Conservation (phyloP, 2,113 vertebrate genomes). For the Anas platyrhynchos region DNA sequence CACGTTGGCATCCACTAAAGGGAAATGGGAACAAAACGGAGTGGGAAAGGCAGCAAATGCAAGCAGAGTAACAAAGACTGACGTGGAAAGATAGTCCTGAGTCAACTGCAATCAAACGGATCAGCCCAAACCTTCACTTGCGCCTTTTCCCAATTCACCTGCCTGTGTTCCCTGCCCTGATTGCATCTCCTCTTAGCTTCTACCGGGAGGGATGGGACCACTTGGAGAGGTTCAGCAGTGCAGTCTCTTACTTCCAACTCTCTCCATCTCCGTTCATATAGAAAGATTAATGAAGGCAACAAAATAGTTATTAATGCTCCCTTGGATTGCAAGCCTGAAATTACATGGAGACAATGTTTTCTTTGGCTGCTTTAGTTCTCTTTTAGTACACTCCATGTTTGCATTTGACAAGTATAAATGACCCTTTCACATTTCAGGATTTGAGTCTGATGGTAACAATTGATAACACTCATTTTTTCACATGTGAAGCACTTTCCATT, state of each 20-base stretch:
- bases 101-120: neutral
- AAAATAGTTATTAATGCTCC: neutral
- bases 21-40: neutral
- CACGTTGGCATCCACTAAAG: neutral
- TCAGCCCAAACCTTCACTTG: neutral
- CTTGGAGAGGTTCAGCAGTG: neutral
- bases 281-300: slow-evolving; percentile 5
- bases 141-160: neutral
- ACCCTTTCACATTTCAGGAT: slow-evolving; percentile 38
- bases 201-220: neutral
- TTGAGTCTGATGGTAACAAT: neutral
- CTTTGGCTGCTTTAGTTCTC: neutral
- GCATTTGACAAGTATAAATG: slow-evolving; percentile 5
- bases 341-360: neutral
- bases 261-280: neutral
- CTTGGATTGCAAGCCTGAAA: neutral
- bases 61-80: neutral
- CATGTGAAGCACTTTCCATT: slow-evolving; percentile 17
- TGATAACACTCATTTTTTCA: slow-evolving; percentile 34
- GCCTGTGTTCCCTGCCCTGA: neutral
- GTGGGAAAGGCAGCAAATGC: neutral
- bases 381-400: fast-evolving
- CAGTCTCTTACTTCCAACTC: neutral
- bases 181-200: neutral
- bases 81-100: neutral